Conservation (phyloP, 2,797 vertebrate species). For the Pipistrellus pygmaeus region DNA sequence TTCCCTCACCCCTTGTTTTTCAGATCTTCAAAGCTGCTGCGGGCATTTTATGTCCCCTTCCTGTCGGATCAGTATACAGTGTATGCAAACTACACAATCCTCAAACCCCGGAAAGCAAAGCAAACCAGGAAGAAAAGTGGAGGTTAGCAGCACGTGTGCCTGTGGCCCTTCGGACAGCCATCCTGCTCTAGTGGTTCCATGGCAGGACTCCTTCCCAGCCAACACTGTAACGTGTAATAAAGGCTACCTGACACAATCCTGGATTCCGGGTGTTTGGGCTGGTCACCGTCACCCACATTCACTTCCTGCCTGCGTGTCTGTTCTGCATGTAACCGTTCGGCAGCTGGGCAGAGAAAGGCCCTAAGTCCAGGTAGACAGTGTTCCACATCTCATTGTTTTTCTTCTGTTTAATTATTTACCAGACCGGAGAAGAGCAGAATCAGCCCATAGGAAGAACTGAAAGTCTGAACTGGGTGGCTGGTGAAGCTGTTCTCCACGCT, state of each 20-base stretch:
- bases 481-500: constrained; percentile 31
- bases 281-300: constrained; percentile 11
- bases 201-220: constrained; percentile 18
- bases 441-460: constrained; percentile 43
- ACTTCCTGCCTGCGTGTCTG: constrained; percentile 59
- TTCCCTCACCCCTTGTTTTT: constrained; percentile 1
- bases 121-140: constrained; percentile 89
- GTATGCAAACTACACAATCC: constrained; percentile 95
- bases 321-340: constrained; percentile 66
- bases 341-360: constrained; percentile 44
- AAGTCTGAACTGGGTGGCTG: background rate
- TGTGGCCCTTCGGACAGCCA: constrained; percentile 71
- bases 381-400: constrained; percentile 50
- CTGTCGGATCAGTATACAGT: constrained; percentile 93
- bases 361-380: background rate
- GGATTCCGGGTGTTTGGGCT: constrained; percentile 72
- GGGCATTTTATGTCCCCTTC: constrained; percentile 96
- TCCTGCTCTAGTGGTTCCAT: constrained; percentile 38
- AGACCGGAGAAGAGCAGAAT: constrained; percentile 71
- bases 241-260: constrained; percentile 45
- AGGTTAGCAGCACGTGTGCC: constrained; percentile 81
- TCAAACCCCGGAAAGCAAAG: constrained; percentile 93
- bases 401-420: constrained; percentile 69
- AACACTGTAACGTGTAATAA: constrained; percentile 58
- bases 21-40: constrained; percentile 95